Evolutionary conservation across 1,140 invertebrate species (phyloP).

Genomic region (Oryzaephilus surinamensis): DNA sequence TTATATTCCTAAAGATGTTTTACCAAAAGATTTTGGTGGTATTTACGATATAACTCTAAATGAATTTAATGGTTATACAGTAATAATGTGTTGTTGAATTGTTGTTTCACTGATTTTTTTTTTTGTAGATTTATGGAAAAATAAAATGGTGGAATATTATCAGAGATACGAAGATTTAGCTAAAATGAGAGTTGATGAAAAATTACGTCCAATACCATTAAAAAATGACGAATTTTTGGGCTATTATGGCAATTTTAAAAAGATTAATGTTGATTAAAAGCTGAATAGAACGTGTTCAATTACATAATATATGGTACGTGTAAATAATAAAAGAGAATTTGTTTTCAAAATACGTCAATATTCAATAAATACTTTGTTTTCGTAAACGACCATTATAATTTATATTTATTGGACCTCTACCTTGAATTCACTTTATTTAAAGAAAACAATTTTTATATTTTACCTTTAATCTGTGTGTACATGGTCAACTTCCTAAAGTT

Average conservation of each 20-base stretch:
- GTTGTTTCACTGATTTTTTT: neutral
- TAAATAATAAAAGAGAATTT: too few relatives aligned
- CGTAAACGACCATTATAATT: too few relatives aligned
- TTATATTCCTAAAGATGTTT: slow-evolving; percentile 5
- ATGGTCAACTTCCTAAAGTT: too few relatives aligned
- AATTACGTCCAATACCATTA: slow-evolving; percentile 7
- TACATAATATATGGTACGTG: too few relatives aligned
- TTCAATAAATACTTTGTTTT: too few relatives aligned
- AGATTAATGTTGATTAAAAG: slow-evolving; percentile 3
- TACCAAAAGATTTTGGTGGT: slow-evolving; percentile 10
- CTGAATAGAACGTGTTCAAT: too few relatives aligned
- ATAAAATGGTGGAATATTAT: slow-evolving; percentile 3
- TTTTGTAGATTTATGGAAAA: neutral
- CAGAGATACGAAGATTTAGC: neutral
- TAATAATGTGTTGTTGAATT: slow-evolving; percentile 3
- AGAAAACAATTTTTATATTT: too few relatives aligned
- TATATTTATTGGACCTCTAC: too few relatives aligned
- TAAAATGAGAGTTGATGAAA: slow-evolving; percentile 2
- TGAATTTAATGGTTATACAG: slow-evolving; percentile 4
- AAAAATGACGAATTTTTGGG: slow-evolving; percentile 12
- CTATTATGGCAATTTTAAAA: slow-evolving; percentile 9
- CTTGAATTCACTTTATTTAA: too few relatives aligned
- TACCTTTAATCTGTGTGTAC: too few relatives aligned
- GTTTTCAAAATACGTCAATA: too few relatives aligned
- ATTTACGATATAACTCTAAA: slow-evolving; percentile 3